Conservation (phyloP, 2,113 vertebrate species). For the Micronisus gabar region DNA sequence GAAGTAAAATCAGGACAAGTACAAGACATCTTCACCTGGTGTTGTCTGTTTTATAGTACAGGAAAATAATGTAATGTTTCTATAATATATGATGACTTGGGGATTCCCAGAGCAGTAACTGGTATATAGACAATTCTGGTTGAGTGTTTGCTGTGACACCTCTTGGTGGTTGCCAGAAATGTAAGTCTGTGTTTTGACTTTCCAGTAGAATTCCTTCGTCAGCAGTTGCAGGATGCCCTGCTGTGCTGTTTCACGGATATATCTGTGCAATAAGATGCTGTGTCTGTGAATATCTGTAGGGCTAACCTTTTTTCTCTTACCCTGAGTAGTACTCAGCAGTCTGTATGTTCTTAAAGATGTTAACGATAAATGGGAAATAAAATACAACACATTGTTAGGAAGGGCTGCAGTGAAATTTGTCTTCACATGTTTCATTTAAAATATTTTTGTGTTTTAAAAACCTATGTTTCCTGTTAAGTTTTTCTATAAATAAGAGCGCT, state of each 20-base stretch:
- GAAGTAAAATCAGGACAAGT: background rate
- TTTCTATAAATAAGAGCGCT: background rate
- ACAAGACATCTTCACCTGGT: background rate
- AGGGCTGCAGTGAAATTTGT: background rate
- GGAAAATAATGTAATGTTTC: background rate
- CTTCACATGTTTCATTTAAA: background rate
- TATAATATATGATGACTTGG: background rate
- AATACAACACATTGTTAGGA: background rate
- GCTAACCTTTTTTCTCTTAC: background rate
- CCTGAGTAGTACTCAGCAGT: background rate
- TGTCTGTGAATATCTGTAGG: background rate
- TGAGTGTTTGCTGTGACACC: constrained; percentile 28
- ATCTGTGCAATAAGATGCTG: background rate
- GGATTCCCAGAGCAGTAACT: background rate
- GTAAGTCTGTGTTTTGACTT: constrained; percentile 45
- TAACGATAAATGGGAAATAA: background rate
- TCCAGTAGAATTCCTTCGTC: background rate
- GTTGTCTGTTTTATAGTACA: background rate
- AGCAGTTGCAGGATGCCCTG: background rate
- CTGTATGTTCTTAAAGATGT: background rate
- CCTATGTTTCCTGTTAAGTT: background rate
- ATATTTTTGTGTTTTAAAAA: background rate
- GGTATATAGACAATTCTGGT: background rate
- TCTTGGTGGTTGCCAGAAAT: constrained; percentile 13
- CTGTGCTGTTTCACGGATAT: background rate